Percentiles rank a stretch among this genome's conserved stretches.
These are phyloP conservation scores for Taurulus bubalis DNA, from an alignment of 2,113 vertebrate genomes.

Conservation along the genomic window DNA sequence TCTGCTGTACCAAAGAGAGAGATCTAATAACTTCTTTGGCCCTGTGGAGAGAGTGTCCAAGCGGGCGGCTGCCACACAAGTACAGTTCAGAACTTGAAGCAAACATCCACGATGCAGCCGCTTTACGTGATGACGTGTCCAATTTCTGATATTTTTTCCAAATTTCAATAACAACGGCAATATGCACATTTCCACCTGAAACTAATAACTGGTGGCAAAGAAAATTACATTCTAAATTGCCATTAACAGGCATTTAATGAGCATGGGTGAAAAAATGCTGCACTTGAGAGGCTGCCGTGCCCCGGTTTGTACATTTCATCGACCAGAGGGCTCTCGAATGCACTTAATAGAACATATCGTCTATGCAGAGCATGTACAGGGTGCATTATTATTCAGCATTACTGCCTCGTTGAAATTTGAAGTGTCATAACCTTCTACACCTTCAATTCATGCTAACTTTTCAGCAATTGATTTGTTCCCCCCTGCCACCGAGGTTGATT, in stretches of 20 bases:
- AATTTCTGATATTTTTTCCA: neutral
- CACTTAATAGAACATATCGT: conserved; percentile 39
- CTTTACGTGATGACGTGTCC: conserved; percentile 25
- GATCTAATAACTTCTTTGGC: conserved; percentile 58
- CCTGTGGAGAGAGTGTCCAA: conserved; percentile 41
- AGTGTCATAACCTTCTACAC: conserved; percentile 71
- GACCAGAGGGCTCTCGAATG: conserved; percentile 43
- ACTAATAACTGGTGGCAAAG: neutral
- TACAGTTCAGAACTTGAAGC: conserved; percentile 36
- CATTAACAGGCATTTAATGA: conserved; percentile 52
- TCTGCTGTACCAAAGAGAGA: conserved; percentile 53
- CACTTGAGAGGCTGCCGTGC: conserved; percentile 40
- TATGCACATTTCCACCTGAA: conserved; percentile 30
- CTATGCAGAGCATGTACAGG: conserved; percentile 35
- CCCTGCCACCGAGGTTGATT: conserved; percentile 26
- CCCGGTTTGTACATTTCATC: conserved; percentile 25
- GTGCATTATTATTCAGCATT: conserved; percentile 58
- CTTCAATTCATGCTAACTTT: conserved; percentile 50
- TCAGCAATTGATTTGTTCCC: conserved; percentile 42
- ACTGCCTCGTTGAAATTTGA: conserved; percentile 60
- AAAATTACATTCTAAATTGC: conserved; percentile 40
- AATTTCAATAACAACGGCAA: conserved; percentile 6
- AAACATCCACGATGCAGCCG: conserved; percentile 37
- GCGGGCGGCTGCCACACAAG: conserved; percentile 37
- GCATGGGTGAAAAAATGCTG: conserved; percentile 20